A percentile compares a stretch with the other conserved stretches of the same genome.
Evolutionary conservation across 2,113 vertebrate genomes (phyloP).

Genomic region (Prunella himalayana): DNA sequence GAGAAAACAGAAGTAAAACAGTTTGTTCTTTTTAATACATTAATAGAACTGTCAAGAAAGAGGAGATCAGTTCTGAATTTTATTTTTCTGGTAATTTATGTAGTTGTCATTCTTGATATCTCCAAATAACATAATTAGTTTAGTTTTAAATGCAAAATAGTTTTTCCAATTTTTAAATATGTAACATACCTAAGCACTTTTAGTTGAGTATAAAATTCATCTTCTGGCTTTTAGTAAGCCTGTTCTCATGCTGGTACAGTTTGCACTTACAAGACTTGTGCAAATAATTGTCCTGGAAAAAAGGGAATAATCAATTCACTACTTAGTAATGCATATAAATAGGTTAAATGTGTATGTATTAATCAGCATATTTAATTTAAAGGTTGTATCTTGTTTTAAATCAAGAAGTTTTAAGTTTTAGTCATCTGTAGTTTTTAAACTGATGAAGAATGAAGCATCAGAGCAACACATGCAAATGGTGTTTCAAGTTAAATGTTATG

Average conservation of each 20-base stretch:
- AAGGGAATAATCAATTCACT: background rate
- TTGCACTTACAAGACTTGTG: background rate
- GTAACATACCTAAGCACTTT: background rate
- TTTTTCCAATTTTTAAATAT: background rate
- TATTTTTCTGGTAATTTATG: background rate
- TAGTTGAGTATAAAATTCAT: background rate
- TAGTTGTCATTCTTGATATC: background rate
- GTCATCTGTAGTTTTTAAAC: background rate
- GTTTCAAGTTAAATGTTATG: background rate
- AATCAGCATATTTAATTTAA: background rate
- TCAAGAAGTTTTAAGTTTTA: background rate
- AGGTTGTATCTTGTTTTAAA: background rate
- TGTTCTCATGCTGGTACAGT: background rate
- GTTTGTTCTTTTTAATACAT: background rate
- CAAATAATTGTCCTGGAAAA: background rate
- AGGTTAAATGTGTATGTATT: background rate
- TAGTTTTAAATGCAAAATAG: background rate
- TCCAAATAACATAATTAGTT: background rate
- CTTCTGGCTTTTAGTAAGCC: background rate
- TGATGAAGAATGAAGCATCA: background rate
- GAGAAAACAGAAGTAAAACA: background rate
- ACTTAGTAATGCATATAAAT: background rate
- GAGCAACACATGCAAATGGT: background rate
- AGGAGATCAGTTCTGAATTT: background rate
- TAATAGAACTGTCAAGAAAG: background rate